Conservation (phyloP, 2,113 vertebrate species). For the Dasypus novemcinctus region DNA sequence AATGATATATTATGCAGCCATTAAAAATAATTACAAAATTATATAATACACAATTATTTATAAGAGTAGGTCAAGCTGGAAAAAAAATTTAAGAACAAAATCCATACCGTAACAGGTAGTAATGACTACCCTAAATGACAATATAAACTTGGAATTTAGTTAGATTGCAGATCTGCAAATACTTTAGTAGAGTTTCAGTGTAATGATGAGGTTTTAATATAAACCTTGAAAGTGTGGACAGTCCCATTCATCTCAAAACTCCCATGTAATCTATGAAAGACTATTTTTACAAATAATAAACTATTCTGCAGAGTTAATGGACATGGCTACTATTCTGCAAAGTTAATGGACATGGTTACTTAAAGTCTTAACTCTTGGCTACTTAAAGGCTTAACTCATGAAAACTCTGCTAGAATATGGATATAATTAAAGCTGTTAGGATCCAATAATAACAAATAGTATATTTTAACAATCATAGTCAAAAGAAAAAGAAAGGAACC, state of each 20-base stretch:
- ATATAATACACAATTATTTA: neutral
- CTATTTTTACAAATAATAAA: slow-evolving; percentile 20
- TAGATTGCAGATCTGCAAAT: slow-evolving; percentile 24
- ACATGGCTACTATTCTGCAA: neutral
- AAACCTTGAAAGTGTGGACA: slow-evolving; percentile 12
- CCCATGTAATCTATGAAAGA: neutral
- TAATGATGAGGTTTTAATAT: neutral
- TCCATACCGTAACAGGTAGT: neutral
- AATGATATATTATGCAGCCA: neutral
- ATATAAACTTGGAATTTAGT: slow-evolving; percentile 33
- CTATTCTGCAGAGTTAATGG: neutral
- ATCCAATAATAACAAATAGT: slow-evolving; percentile 21
- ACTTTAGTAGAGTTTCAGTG: slow-evolving; percentile 9
- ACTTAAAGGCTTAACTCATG: slow-evolving; percentile 11
- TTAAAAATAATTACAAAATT: slow-evolving; percentile 33
- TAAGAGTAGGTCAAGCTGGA: neutral
- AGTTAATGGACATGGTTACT: neutral
- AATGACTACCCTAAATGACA: neutral
- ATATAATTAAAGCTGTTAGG: slow-evolving; percentile 30
- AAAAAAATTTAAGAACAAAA: slow-evolving; percentile 8
- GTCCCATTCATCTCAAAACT: slow-evolving; percentile 2
- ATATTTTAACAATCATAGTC: neutral
- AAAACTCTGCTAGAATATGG: neutral
- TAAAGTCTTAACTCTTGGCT: slow-evolving; percentile 10
- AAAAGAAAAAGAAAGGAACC: neutral